A percentile compares a stretch with the other conserved stretches of the same genome.
phyloP scores from a whole-genome alignment of 2,888 invertebrate genomes.

The Sphaerophoria taeniata region DNA sequence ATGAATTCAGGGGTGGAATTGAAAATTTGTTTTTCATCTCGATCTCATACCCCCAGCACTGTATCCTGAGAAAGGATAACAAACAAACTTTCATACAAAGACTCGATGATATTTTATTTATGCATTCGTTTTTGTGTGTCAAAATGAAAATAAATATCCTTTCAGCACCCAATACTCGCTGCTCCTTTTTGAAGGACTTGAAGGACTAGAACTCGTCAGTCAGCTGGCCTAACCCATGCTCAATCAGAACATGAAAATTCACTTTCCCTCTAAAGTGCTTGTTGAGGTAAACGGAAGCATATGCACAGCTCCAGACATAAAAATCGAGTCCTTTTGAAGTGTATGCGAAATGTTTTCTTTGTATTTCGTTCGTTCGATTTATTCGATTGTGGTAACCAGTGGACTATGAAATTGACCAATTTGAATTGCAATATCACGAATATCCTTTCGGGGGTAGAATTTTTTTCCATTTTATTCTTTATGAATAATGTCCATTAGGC shows the following conservation, averaged over 20 bases:
- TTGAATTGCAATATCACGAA: conserved; percentile 59
- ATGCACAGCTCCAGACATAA: conserved; percentile 29
- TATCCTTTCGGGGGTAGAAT: background rate
- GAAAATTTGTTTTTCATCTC: conserved; percentile 54
- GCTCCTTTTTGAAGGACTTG: conserved; percentile 13
- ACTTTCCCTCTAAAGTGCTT: conserved; percentile 65
- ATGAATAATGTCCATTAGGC: conserved; percentile 69
- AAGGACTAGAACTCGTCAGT: conserved; percentile 23
- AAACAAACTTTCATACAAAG: conserved; percentile 36
- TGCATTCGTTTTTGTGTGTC: conserved; percentile 64
- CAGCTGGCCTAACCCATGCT: conserved; percentile 20
- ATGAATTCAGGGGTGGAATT: conserved; percentile 67
- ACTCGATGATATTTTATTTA: conserved; percentile 60
- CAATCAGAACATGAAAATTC: conserved; percentile 65
- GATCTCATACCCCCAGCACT: background rate
- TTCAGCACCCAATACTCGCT: conserved; percentile 8
- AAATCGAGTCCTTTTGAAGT: conserved; percentile 63
- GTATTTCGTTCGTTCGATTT: conserved; percentile 47
- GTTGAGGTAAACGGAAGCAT: conserved; percentile 56
- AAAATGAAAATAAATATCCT: conserved; percentile 69
- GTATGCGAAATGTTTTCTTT: conserved; percentile 71
- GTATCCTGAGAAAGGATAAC: conserved; percentile 55
- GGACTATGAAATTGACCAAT: conserved; percentile 82
- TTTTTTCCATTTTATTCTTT: conserved; percentile 39
- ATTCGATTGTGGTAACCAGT: conserved; percentile 76